Evolutionary conservation across 2,113 vertebrate genomes (phyloP), one percentile per base, ranked within the genome.

Genomic region (Alosa alosa): DNA sequence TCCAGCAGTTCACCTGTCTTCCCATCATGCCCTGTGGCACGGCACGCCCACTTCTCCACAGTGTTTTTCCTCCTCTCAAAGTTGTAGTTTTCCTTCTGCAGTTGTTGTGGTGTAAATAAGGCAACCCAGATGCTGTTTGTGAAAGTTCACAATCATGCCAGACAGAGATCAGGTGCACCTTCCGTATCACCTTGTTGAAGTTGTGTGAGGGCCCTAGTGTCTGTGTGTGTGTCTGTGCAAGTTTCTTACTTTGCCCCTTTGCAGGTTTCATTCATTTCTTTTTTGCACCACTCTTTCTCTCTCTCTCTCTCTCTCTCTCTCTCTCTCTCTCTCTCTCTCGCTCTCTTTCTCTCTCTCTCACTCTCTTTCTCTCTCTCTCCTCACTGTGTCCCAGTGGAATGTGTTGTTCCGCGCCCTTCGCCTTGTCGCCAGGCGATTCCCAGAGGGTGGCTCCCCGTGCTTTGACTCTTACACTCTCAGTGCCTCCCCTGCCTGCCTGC

Each of bases 321-420:
- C 31, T 31, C 31, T 75, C 86, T 90, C 87, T 84, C 50, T 68
- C 85, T 83, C 86, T 86, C 82, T 86, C 18, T 13, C 22, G 49
- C n/a, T n/a, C n/a, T 6, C 20, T 17, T 60, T 49, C 45, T 31
- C 39, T 50, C 45, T 78, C 45, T 52, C 31, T 45, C 82, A 64
- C 46, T 72, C 84, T 86, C 68, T 36, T 0, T 10, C 8, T 10
- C 25, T 39, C 25, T 39, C 10, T 75, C 68, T 36, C 68, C 31
- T 39, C 36, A 2, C 31, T 39, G 72, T 39, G 72, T 78, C 72
- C 72, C 72, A 15, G 36, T 36, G 31, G 72, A 78, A 15, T 36
- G 5, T 78, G 72, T 78, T 78, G 72, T 78, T 78, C 72, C 3
- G 72, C 31, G 72, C 17, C 25, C 31, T 36, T 36, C 10, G 31